Evolutionary conservation across 2,888 invertebrate species (phyloP).

Genomic region (Agrochola litura): DNA sequence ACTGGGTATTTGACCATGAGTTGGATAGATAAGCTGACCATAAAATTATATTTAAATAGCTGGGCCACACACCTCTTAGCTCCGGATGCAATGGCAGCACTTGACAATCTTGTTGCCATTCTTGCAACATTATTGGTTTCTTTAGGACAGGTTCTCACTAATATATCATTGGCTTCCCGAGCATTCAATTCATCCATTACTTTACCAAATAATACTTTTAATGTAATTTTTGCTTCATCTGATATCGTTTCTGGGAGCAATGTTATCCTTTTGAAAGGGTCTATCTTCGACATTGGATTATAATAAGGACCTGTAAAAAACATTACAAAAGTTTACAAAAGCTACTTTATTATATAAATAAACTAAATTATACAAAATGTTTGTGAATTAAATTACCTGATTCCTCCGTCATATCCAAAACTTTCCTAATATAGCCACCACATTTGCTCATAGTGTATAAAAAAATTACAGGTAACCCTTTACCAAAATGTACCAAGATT

Average conservation of each 20-base stretch:
- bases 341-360: background rate
- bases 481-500: conserved; percentile 94
- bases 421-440: conserved; percentile 92
- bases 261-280: conserved; percentile 94
- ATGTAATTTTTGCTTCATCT: conserved; percentile 92
- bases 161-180: conserved; percentile 95
- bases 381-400: conserved; percentile 73
- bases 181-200: conserved; percentile 93
- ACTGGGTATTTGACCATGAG: background rate
- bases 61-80: conserved; percentile 79
- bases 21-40: background rate
- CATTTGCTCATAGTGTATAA: conserved; percentile 93
- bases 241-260: conserved; percentile 93
- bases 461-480: conserved; percentile 94
- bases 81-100: conserved; percentile 79
- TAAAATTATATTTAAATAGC: conserved; percentile 7
- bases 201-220: conserved; percentile 92
- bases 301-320: conserved; percentile 87
- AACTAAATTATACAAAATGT: background rate
- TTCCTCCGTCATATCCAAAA: conserved; percentile 92
- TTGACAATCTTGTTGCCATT: conserved; percentile 84
- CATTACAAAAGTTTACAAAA: background rate
- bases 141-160: conserved; percentile 93
- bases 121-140: conserved; percentile 86
- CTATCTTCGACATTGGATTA: conserved; percentile 91